Evolutionary conservation across 1,140 invertebrate genomes (phyloP), one percentile per base, ranked within the genome.

Genomic region (Diploscapter pachys): DNA sequence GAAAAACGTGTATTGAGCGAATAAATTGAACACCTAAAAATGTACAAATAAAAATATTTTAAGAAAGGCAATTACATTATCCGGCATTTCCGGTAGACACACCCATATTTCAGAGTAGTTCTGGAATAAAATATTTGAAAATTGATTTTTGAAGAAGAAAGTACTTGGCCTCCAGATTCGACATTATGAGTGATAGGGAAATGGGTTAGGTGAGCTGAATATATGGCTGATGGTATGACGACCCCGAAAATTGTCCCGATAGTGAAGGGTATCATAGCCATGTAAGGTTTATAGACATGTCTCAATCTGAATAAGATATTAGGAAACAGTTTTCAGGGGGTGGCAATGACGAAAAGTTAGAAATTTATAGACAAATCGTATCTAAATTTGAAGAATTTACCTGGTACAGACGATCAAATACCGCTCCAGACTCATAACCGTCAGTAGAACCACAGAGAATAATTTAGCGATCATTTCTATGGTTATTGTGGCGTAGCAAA

Each of bases 321-420:
- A 11, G 57, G 9, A 59, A 31, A 11, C 0, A 59, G 2, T 11
- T 59, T 59, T 59, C 57, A 59, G 57, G 9, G 31, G 31, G 2
- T 59, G 1, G 9, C 31, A 11, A 59, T 11, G 31, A 1, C 9
- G 1, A 11, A 59, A 59, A 59, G 8, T 9, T 59, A 9, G n/a
- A 59, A 59, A 31, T 59, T 59, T 59, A 67, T 53, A 67, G 2
- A 50, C 51, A 13, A 48, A 2, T 9, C 31, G 54, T 57, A 9
- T 50, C 48, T 6, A 63, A 52, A 49, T 53, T 50, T 52, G 31
- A 51, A n/a, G 52, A 67, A 63, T 63, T 56, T 8, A 76, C 75
- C 75, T 54, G 4, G 75, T 76, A 56, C 75, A 76, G 3, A 76
- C 75, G 66, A 76, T 76, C 69, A 76, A 63, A 63, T 76, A 76